Evolutionary conservation across 2,113 vertebrate species (phyloP).

Genomic region (Muscicapa adusta): DNA sequence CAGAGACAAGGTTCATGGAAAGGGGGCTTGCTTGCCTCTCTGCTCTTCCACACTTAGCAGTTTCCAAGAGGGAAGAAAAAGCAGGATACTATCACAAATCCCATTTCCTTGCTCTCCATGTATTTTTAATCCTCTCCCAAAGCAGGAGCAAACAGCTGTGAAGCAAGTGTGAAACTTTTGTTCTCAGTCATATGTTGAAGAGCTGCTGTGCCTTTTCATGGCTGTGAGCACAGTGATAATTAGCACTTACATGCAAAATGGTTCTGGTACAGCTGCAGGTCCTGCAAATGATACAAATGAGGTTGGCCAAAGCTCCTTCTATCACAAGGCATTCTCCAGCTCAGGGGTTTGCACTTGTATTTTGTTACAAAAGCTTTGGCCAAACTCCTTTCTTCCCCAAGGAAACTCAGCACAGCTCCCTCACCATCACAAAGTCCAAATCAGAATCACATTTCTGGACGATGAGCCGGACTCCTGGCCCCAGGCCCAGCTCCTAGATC

Average conservation of each 20-base stretch:
- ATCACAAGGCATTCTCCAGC: not conserved
- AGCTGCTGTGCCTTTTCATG: not conserved
- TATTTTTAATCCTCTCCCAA: not conserved
- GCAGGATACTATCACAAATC: not conserved
- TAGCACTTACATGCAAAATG: not conserved
- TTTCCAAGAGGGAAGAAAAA: not conserved
- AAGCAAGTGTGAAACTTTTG: not conserved
- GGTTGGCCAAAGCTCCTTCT: not conserved
- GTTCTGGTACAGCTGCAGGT: not conserved
- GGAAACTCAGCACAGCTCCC: not conserved
- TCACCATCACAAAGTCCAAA: constrained; percentile 5
- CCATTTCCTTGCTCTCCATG: not conserved
- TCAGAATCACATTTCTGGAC: constrained; percentile 50
- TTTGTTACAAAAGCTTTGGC: not conserved
- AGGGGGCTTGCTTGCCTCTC: not conserved
- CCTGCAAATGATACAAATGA: not conserved
- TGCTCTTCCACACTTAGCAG: not conserved
- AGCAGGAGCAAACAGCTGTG: not conserved
- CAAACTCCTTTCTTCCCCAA: not conserved
- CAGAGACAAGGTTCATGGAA: not conserved
- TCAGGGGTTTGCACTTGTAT: not conserved
- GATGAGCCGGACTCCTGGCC: not conserved
- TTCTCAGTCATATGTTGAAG: not conserved
- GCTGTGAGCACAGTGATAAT: not conserved
- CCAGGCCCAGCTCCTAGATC: not conserved